Base-by-base conservation (phyloP, 2,797 vertebrate genomes). In the Hippoglossus hippoglossus region DNA sequence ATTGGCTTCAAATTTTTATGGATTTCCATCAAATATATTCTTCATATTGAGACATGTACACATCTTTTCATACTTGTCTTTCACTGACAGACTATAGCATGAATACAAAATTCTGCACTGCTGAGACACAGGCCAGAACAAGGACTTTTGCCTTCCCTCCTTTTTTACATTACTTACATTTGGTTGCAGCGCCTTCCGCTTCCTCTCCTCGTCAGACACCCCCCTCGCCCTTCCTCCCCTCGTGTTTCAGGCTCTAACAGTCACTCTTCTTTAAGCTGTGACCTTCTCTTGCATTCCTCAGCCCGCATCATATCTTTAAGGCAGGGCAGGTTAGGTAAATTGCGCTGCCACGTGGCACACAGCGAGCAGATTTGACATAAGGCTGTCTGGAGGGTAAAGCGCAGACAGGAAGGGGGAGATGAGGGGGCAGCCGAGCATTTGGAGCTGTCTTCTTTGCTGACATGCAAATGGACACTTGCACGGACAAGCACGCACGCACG, bases 341-440 rank as follows among this genome's bases (percentile, higher is more conserved):
- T 77, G 63, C 82, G 71, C 65, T 59, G 63, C 79, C 76, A 74
- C 55, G 60, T 81, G 82, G 76, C 75, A 18, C 57, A 63, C 68
- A 24, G 36, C 71, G 72, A 69, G 60, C 62, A 74, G 77, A 25
- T 80, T 82, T 80, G 86, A 88, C 86, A 87, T 75, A 82, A 81
- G 83, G 80, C 86, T 84, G 86, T 90, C 89, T 90, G 75, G 83
- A 91, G 88, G 87, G 81, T 81, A 74, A 82, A 89, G 61, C 64
- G 24, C 71, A 79, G 84, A 89, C 75, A 63, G 79, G 64, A 25
- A 22, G 18, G 21, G 55, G 21, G 21, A 21, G 16, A 15, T 18
- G 39, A 24, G 9, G 59, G 54, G 31, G 57, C 18, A 60, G 79
- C 39, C 24, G 1, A 80, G 80, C 71, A 66, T 69, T 87, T 77